Conservation (phyloP, 2,113 vertebrate species). For the Pseudopodoces humilis region DNA sequence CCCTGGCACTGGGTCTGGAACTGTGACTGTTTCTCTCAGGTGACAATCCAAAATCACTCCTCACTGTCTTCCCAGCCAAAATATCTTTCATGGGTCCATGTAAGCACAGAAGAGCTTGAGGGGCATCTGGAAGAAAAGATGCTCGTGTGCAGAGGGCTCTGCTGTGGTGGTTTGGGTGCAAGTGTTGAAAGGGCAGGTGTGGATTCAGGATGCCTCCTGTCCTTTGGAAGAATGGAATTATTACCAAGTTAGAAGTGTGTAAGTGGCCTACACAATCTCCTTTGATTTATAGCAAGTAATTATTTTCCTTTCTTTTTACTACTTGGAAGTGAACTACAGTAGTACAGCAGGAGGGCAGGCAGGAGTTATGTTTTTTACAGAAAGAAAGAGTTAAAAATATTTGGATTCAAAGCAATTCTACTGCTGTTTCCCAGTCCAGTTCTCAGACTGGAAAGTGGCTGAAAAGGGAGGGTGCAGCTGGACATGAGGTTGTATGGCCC, state of each 20-base stretch:
- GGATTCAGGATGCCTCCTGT: background rate
- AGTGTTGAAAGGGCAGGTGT: background rate
- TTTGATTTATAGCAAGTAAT: background rate
- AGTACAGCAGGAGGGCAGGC: background rate
- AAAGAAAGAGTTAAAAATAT: background rate
- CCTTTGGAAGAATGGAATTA: background rate
- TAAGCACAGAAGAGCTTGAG: background rate
- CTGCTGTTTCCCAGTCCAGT: background rate
- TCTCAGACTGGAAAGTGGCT: background rate
- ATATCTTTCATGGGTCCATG: background rate
- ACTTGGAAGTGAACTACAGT: background rate
- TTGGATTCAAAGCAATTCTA: background rate
- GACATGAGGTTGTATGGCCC: background rate
- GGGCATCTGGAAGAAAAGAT: background rate
- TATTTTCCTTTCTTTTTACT: background rate
- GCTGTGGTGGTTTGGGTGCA: accelerated
- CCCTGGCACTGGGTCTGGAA: background rate
- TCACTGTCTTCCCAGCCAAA: background rate
- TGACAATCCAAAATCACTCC: background rate
- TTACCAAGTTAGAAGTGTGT: background rate
- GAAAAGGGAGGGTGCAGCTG: background rate
- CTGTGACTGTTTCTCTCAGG: background rate
- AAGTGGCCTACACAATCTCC: background rate
- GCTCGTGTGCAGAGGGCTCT: background rate
- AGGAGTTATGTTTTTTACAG: background rate